These are phyloP conservation scores for Drosophila borealis DNA, from an alignment of 2,888 invertebrate genomes.

Conservation along the genomic window DNA sequence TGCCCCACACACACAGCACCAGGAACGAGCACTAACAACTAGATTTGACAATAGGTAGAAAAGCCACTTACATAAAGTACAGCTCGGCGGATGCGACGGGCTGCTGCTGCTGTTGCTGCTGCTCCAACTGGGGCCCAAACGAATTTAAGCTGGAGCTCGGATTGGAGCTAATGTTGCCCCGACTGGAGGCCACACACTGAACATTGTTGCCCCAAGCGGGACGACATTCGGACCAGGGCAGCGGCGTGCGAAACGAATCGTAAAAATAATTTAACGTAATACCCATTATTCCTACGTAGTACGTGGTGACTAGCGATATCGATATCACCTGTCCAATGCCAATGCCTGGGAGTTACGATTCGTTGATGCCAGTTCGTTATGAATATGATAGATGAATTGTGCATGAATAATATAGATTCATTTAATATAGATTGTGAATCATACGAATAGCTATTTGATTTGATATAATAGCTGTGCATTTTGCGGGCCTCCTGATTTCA, in stretches of 20 bases:
- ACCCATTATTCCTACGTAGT: slow-evolving; percentile 89
- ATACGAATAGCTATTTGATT: neutral
- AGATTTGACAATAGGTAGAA: slow-evolving; percentile 21
- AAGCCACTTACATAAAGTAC: slow-evolving; percentile 85
- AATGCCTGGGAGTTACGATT: slow-evolving; percentile 84
- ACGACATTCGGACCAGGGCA: slow-evolving; percentile 88
- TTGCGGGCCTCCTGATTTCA: neutral
- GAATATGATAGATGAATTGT: slow-evolving; percentile 5
- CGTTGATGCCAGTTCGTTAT: slow-evolving; percentile 5
- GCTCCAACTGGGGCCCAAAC: slow-evolving; percentile 6
- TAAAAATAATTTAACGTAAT: slow-evolving; percentile 88
- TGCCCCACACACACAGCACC: slow-evolving; percentile 13
- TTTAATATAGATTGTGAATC: neutral
- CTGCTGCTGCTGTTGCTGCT: slow-evolving; percentile 39
- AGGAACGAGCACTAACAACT: slow-evolving; percentile 8
- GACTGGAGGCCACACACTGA: slow-evolving; percentile 84
- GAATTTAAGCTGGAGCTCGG: slow-evolving; percentile 15
- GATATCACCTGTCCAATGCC: slow-evolving; percentile 87
- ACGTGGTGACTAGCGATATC: slow-evolving; percentile 87
- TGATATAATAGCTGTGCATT: slow-evolving; percentile 1
- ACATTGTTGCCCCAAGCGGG: slow-evolving; percentile 85
- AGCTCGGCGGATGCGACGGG: slow-evolving; percentile 84
- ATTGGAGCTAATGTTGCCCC: slow-evolving; percentile 57
- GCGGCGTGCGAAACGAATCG: slow-evolving; percentile 87
- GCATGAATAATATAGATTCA: neutral